Evolutionary conservation across 1,140 invertebrate species (phyloP).

Genomic region (Maconellicoccus hirsutus): DNA sequence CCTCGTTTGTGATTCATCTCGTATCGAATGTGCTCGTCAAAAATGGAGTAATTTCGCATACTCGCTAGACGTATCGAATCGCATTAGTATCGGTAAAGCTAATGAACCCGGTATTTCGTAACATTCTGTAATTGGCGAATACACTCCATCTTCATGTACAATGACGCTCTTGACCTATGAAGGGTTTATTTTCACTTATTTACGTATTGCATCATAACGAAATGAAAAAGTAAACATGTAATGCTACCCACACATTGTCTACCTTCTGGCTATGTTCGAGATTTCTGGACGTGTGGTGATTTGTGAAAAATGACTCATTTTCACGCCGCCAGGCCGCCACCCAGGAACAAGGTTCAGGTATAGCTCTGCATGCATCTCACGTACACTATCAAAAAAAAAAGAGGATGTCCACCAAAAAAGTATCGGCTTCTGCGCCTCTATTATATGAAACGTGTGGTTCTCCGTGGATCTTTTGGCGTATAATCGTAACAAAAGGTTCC

Average conservation of each 20-base stretch:
- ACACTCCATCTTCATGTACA: too few relatives aligned
- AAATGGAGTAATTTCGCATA: background rate
- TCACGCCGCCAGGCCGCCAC: background rate
- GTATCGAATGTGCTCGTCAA: background rate
- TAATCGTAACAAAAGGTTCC: background rate
- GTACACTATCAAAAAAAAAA: background rate
- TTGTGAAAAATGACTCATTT: conserved; percentile 1
- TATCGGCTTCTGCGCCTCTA: too few relatives aligned
- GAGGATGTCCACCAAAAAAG: too few relatives aligned
- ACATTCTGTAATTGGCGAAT: too few relatives aligned
- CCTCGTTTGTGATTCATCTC: too few relatives aligned
- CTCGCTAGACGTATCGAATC: background rate
- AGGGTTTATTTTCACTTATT: too few relatives aligned
- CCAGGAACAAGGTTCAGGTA: background rate
- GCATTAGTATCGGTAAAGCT: background rate
- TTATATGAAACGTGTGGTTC: too few relatives aligned
- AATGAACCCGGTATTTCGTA: background rate
- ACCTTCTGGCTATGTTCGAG: too few relatives aligned
- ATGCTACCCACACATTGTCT: too few relatives aligned
- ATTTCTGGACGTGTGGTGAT: background rate
- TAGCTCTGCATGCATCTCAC: conserved; percentile 1
- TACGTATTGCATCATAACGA: too few relatives aligned
- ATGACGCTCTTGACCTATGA: too few relatives aligned
- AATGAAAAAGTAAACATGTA: too few relatives aligned
- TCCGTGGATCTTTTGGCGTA: background rate